Base-by-base conservation (phyloP, 2,113 vertebrate genomes). In the Neodontobutis hainanensis region DNA sequence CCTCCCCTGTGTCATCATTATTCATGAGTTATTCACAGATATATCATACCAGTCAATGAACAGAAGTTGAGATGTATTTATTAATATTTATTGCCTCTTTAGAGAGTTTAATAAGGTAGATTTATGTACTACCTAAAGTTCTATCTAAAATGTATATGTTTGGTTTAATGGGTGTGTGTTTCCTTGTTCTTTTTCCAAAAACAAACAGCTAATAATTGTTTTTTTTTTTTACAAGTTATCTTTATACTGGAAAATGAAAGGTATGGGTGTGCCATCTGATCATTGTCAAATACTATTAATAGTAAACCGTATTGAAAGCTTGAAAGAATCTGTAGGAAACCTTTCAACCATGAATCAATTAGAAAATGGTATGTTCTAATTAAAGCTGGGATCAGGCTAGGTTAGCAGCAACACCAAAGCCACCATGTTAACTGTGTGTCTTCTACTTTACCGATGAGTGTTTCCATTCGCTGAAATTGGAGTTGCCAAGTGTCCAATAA, bases 351-450 rank as follows among this genome's bases (percentile, higher is more conserved):
- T 27, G 19, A 27, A 27, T 27, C 19, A 27, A 27, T 27, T 27
- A 27, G 19, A 27, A 27, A 27, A 27, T 2, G 19, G 3, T 27
- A 27, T 27, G 19, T 49, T 46, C 11, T 14, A 36, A 72, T 38
- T 2, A 60, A 61, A 45, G 19, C 45, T 51, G 63, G 69, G 53
- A 55, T 77, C 66, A 32, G 49, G 58, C 50, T 66, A 67, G 73
- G 73, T 84, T 81, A 85, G 81, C 77, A 82, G 77, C 73, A 77
- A 85, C 90, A 92, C 91, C 91, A 91, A 92, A 92, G 87, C 85
- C 80, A 85, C 85, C 87, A 85, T 46, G 71, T 88, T 83, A 90
- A 88, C 83, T 84, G 89, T 89, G 89, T 72, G 83, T 55, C 61
- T 57, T 64, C 36, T 55, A 78, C 72, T 49, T 44, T 52, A 12